Base-by-base conservation (phyloP, 2,888 invertebrate species). In the Epinotia brunnichana region DNA sequence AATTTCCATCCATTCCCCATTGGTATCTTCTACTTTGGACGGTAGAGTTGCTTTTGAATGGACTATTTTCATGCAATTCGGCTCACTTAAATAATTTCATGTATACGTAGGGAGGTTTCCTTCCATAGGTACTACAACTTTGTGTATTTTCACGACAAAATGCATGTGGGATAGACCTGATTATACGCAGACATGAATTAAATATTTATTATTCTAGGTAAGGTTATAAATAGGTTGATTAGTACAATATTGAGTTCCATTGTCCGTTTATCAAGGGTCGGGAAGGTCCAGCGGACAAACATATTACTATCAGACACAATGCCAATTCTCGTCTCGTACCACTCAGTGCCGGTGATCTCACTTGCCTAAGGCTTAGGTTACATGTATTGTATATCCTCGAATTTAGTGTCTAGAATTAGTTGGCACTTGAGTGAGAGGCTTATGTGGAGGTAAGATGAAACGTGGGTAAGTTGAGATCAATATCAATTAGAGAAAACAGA, bases 261-360 rank as follows among this genome's bases (percentile, higher is more conserved):
- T 73, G 73, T 73, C 9, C 57, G 24, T 48, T 73, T 69, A 73
- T 73, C 68, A 21, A 73, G 53, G 73, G 69, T 69, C 63, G 19
- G 29, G 21, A 68, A 68, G 73, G 73, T 73, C 57, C 63, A 59
- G 41, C 67, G 54, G 41, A 73, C 68, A 73, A 62, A 73, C 68
- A 73, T 62, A 68, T 60, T 57, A 69, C 39, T 69, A 60, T 73
- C 68, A 63, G 48, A 63, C 41, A 69, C 69, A 69, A 59, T 69
- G 69, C 39, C 57, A 59, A 73, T 56, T 63, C 62, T 35, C 67
- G 61, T 44, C 69, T 57, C 70, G 70, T 48, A 21, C 48, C 57
- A 44, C 67, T 67, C 72, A 62, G 68, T 73, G 73, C 29, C 73
- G 62, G 73, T 69, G 73, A 73, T 73, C 68, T 73, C 69, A 73